Conservation (phyloP, 2,113 vertebrate genomes). For the Hyaena hyaena region DNA sequence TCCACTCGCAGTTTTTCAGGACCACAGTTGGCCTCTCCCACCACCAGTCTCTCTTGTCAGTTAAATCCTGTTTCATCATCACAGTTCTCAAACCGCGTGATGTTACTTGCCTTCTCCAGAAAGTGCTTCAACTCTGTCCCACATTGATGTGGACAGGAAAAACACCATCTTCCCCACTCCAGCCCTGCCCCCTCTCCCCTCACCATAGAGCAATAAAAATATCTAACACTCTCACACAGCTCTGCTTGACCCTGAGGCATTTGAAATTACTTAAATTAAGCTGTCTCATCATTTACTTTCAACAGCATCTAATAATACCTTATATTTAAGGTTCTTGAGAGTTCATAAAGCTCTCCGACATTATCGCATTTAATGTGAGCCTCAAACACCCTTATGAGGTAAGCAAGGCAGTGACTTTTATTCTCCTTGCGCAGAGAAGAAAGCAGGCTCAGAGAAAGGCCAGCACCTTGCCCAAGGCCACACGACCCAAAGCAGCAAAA, state of each 20-base stretch:
- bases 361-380: slow-evolving; percentile 57
- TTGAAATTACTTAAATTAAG: slow-evolving; percentile 61
- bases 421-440: slow-evolving; percentile 17
- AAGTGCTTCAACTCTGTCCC: background rate
- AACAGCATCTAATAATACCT: slow-evolving; percentile 61
- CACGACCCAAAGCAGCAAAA: background rate
- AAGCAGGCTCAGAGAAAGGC: background rate
- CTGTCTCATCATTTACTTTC: slow-evolving; percentile 56
- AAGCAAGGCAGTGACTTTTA: slow-evolving; percentile 39
- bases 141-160: background rate
- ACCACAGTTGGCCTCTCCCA: background rate
- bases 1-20: background rate
- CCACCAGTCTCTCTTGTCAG: background rate
- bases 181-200: background rate
- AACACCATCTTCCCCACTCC: background rate
- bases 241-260: background rate
- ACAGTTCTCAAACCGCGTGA: background rate
- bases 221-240: background rate
- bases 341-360: slow-evolving; percentile 58
- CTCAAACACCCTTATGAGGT: slow-evolving; percentile 63
- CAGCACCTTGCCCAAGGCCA: background rate
- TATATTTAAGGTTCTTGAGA: slow-evolving; percentile 44
- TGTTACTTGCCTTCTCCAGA: background rate
- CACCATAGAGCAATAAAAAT: background rate
- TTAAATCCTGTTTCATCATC: background rate